These are phyloP conservation scores for Chondrosia reniformis DNA, from an alignment of 37 sponge, comb jelly and placozoan genomes.

Conservation along the genomic window DNA sequence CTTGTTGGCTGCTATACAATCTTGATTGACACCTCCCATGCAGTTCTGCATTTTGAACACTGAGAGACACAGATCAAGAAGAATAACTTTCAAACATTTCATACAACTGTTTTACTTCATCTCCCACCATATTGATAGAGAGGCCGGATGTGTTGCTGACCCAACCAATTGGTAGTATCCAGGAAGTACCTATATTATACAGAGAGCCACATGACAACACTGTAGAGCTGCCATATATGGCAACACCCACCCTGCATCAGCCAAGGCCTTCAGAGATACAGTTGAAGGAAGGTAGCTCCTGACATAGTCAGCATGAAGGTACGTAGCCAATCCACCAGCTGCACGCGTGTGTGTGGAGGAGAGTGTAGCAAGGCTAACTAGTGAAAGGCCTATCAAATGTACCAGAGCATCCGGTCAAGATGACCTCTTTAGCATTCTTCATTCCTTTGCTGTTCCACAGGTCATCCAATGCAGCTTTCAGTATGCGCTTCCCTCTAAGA, in stretches of 20 bases:
- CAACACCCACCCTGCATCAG: constrained; percentile 46
- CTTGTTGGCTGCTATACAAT: constrained; percentile 35
- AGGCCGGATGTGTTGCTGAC: constrained; percentile 10
- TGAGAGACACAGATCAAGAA: too few species aligned
- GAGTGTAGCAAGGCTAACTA: neutral
- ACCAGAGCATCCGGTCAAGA: constrained; percentile 89
- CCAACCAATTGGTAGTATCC: constrained; percentile 20
- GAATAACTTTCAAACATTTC: neutral
- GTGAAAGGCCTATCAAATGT: neutral
- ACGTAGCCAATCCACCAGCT: constrained; percentile 86
- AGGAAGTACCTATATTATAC: constrained; percentile 10
- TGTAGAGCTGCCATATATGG: neutral
- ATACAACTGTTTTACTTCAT: neutral
- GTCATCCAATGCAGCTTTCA: constrained; percentile 23
- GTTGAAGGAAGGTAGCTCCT: constrained; percentile 20
- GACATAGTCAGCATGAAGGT: constrained; percentile 70
- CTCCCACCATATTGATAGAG: constrained; percentile 11
- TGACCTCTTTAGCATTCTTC: constrained; percentile 51
- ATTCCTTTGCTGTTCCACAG: constrained; percentile 30
- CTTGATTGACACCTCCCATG: constrained; percentile 56
- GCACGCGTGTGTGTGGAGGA: neutral
- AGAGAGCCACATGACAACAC: neutral
- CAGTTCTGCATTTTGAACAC: constrained; percentile 63
- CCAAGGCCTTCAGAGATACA: constrained; percentile 36
- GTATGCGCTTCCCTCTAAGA: constrained; percentile 16